Conservation (phyloP, 2,888 invertebrate species). For the Drosophila colorata region DNA sequence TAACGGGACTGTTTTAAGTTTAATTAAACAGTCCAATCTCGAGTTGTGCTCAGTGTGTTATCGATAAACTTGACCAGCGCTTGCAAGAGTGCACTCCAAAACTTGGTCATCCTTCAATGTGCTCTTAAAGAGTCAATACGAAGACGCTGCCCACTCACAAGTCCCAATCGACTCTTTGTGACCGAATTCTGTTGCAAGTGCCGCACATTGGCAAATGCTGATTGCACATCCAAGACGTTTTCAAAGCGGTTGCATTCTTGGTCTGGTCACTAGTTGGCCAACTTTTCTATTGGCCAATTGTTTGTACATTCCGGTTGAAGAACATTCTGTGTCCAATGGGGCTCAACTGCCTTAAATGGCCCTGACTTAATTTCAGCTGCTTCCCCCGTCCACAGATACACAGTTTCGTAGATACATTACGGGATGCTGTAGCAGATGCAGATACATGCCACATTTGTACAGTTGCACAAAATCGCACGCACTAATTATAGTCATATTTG, state of each 20-base stretch:
- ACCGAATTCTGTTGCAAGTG: slow-evolving; percentile 12
- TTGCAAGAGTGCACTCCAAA: slow-evolving; percentile 1
- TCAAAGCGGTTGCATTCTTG: not conserved
- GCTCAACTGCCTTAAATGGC: not conserved
- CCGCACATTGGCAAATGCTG: slow-evolving; percentile 19
- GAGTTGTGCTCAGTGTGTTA: not conserved
- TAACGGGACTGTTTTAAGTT: too few relatives aligned
- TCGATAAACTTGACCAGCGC: not conserved
- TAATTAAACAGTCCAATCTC: too few relatives aligned
- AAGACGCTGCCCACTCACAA: slow-evolving; percentile 8
- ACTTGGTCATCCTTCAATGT: not conserved
- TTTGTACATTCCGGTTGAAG: slow-evolving; percentile 28
- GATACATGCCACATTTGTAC: too few relatives aligned
- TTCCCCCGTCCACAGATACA: too few relatives aligned
- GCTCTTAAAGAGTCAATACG: slow-evolving; percentile 2
- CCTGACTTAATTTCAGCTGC: not conserved
- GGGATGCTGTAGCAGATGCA: not conserved
- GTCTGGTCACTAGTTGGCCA: slow-evolving; percentile 22
- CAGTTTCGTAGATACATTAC: too few relatives aligned
- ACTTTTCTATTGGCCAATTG: slow-evolving; percentile 50
- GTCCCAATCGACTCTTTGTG: not conserved
- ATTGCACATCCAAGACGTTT: slow-evolving; percentile 24
- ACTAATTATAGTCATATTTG: slow-evolving; percentile 20
- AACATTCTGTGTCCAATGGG: not conserved
- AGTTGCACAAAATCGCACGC: not conserved